Evolutionary conservation across 2,113 vertebrate genomes (phyloP).

Genomic region (Gopherus flavomarginatus): DNA sequence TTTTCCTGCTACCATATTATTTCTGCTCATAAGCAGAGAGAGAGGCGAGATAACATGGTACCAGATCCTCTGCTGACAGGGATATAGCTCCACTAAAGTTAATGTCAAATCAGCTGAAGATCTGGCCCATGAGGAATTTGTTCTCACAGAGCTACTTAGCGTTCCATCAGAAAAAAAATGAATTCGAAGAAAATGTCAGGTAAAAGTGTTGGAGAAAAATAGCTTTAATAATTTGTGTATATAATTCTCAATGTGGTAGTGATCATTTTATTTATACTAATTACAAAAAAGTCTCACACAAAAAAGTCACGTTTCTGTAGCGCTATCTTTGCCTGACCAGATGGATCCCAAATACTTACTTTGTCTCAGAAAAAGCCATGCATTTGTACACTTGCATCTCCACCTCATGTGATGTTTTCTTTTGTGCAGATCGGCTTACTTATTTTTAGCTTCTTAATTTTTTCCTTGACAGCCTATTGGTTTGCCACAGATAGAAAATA

Average conservation of each 20-base stretch:
- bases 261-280: background rate
- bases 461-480: conserved; percentile 1
- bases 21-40: background rate
- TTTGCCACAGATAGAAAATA: conserved; percentile 43
- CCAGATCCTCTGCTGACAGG: background rate
- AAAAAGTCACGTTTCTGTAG: background rate
- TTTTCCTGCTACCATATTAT: background rate
- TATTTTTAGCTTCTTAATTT: conserved; percentile 20
- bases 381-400: conserved; percentile 45
- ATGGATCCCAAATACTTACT: background rate
- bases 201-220: background rate
- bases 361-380: conserved; percentile 35
- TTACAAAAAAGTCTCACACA: background rate
- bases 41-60: background rate
- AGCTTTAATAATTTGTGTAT: conserved; percentile 31
- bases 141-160: background rate
- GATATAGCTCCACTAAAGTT: background rate
- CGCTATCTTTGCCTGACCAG: conserved; percentile 45
- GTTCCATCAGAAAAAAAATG: background rate
- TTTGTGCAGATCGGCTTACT: conserved; percentile 32
- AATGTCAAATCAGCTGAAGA: background rate
- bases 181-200: background rate
- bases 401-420: background rate
- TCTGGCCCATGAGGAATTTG: background rate
- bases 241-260: conserved; percentile 4